Percentiles rank a stretch among this genome's conserved stretches.
These are phyloP conservation scores for Acronicta leporina DNA, from an alignment of 2,888 invertebrate species.

Conservation along the genomic window DNA sequence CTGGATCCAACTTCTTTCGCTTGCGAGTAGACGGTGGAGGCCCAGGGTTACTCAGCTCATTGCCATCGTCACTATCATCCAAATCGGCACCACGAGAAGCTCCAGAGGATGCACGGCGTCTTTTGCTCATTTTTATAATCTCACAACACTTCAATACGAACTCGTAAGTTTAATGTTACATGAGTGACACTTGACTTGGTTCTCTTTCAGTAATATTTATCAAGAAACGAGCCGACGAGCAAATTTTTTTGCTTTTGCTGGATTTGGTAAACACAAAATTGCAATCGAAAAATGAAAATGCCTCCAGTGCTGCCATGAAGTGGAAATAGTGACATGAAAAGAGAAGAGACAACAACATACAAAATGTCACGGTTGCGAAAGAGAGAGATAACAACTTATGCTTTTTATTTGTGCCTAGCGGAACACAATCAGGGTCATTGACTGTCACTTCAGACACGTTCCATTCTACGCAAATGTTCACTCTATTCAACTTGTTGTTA, in stretches of 20 bases:
- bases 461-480: neutral
- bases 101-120: constrained; percentile 95
- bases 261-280: no score
- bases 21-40: constrained; percentile 88
- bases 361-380: neutral
- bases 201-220: no score
- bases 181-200: constrained; percentile 15
- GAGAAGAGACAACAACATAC: constrained; percentile 12
- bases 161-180: constrained; percentile 20
- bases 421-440: constrained; percentile 13
- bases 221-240: no score
- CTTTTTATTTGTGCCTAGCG: neutral
- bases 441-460: constrained; percentile 6
- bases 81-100: constrained; percentile 92
- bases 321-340: neutral
- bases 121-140: constrained; percentile 91
- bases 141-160: constrained; percentile 6
- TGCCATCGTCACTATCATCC: constrained; percentile 92
- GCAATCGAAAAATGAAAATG: no score
- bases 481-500: no score
- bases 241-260: no score
- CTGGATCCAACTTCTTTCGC: constrained; percentile 93
- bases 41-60: constrained; percentile 84
- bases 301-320: no score
- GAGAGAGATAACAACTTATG: neutral